Conservation (phyloP, 2,797 vertebrate genomes). For the Spatula versicolor region DNA sequence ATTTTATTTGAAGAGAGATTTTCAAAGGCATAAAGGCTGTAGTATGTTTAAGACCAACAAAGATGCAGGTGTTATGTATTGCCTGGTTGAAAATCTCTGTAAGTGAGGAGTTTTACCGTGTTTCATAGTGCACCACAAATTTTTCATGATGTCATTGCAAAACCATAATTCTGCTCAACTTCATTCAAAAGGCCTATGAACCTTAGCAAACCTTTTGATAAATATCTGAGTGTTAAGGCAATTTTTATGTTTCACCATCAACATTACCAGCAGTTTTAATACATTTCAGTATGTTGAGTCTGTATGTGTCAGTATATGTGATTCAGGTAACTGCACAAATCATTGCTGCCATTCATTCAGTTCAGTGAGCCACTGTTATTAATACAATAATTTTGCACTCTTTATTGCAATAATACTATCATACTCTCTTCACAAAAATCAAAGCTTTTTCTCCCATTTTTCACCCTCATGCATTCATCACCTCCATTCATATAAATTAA, state of each 20-base stretch:
- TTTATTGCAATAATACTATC: background rate
- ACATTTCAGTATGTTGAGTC: background rate
- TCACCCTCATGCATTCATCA: background rate
- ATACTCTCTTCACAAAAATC: background rate
- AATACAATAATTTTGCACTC: background rate
- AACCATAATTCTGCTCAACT: background rate
- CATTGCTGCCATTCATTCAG: background rate
- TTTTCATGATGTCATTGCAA: constrained; percentile 10
- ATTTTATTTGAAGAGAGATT: background rate
- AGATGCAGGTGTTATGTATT: background rate
- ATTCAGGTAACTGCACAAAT: background rate
- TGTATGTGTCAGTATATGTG: background rate
- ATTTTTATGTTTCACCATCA: constrained; percentile 9
- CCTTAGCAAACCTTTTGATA: constrained; percentile 31
- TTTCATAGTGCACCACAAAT: background rate
- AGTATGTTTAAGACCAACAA: background rate
- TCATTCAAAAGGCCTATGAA: constrained; percentile 36
- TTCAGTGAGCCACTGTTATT: background rate
- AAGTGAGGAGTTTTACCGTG: background rate
- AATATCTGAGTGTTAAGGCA: constrained; percentile 19
- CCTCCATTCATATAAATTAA: background rate
- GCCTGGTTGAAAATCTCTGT: constrained; percentile 22
- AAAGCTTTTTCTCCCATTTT: background rate
- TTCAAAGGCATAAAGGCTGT: background rate
- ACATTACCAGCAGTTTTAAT: constrained; percentile 11